A percentile compares a stretch with the other conserved stretches of the same genome.
phyloP scores from a whole-genome alignment of 2,888 invertebrate species.

The Drosophila borealis region DNA sequence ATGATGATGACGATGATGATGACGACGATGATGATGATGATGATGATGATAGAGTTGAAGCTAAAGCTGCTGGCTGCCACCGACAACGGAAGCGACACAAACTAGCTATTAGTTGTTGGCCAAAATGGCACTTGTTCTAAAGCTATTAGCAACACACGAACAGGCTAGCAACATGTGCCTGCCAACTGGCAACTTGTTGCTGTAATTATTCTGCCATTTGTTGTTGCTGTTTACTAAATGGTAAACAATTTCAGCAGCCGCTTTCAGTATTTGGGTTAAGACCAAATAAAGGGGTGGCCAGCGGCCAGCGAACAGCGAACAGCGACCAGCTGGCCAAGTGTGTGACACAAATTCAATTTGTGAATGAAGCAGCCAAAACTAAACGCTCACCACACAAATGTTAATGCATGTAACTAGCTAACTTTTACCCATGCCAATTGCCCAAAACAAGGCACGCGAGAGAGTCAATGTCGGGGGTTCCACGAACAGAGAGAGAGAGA shows the following conservation, averaged over 20 bases:
- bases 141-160: slow-evolving; percentile 76
- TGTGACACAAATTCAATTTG: slow-evolving; percentile 76
- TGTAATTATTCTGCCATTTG: slow-evolving; percentile 55
- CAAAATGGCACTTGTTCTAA: slow-evolving; percentile 81
- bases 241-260: slow-evolving; percentile 70
- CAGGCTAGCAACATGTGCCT: slow-evolving; percentile 65
- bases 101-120: slow-evolving; percentile 79
- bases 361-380: slow-evolving; percentile 74
- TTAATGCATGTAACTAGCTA: slow-evolving; percentile 8
- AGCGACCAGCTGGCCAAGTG: slow-evolving; percentile 50
- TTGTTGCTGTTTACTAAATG: slow-evolving; percentile 63
- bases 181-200: slow-evolving; percentile 63
- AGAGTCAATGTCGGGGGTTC: slow-evolving; percentile 5
- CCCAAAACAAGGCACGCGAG: slow-evolving; percentile 66
- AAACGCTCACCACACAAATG: slow-evolving; percentile 16
- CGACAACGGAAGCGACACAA: slow-evolving; percentile 80
- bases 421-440: slow-evolving; percentile 59
- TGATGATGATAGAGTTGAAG: slow-evolving; percentile 14
- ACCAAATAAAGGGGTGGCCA: slow-evolving; percentile 80
- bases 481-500: background rate
- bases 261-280: slow-evolving; percentile 77
- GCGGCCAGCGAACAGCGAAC: slow-evolving; percentile 47
- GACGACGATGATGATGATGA: slow-evolving; percentile 27
- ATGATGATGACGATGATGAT: slow-evolving; percentile 21
- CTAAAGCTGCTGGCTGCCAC: slow-evolving; percentile 32